Evolutionary conservation across 2,797 vertebrate genomes (phyloP).

Genomic region (Microhierax caerulescens): DNA sequence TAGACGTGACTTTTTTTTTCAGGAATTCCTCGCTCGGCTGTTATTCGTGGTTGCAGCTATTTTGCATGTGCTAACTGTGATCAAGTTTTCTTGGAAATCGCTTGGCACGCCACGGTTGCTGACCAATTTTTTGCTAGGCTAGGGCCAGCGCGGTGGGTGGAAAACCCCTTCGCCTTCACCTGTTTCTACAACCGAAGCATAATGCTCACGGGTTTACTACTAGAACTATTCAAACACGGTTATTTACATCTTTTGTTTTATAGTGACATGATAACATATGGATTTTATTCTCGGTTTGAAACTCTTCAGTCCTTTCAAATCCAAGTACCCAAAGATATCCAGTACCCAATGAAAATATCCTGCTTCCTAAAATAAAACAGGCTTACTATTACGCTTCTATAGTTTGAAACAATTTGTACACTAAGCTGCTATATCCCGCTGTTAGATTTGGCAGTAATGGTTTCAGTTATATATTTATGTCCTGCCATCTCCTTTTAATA

Average conservation of each 20-base stretch:
- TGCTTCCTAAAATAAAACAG: conserved; percentile 6
- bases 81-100: background rate
- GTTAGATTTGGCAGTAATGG: conserved; percentile 54
- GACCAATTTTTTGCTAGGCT: background rate
- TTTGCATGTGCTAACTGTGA: background rate
- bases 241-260: background rate
- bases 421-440: conserved; percentile 23
- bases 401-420: conserved; percentile 50
- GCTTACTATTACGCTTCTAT: background rate
- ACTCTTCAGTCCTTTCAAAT: background rate
- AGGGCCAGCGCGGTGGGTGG: accelerated
- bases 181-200: accelerated
- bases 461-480: conserved; percentile 38
- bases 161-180: background rate
- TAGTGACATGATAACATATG: background rate
- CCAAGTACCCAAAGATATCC: conserved; percentile 7
- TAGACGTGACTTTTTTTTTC: background rate
- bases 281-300: background rate
- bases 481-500: conserved; percentile 56
- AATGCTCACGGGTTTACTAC: accelerated
- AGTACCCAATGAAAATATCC: conserved; percentile 27
- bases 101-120: accelerated
- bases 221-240: background rate
- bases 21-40: background rate
- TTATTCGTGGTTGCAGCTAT: background rate